Conservation (phyloP, 2,797 vertebrate species). For the Sebastes vulpes region DNA sequence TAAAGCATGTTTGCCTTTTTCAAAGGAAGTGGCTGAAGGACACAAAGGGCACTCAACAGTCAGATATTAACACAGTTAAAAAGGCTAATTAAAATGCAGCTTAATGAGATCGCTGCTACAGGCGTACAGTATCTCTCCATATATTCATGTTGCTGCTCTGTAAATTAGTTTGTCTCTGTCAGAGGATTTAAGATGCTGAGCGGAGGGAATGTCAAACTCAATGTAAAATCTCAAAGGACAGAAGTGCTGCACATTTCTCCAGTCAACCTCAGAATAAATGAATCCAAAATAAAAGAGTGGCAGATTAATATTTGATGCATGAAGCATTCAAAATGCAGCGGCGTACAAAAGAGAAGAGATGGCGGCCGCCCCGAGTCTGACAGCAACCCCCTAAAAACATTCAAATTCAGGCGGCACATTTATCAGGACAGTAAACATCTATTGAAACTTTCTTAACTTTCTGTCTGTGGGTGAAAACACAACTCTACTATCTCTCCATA, state of each 20-base stretch:
- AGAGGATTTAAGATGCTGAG: slow-evolving; percentile 19
- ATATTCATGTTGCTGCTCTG: neutral
- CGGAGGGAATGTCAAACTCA: neutral
- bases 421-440: slow-evolving; percentile 23
- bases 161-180: slow-evolving; percentile 42
- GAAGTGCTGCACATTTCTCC: slow-evolving; percentile 17
- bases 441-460: slow-evolving; percentile 14
- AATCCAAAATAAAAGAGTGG: slow-evolving; percentile 36
- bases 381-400: neutral
- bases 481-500: neutral
- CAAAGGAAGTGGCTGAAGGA: slow-evolving; percentile 58
- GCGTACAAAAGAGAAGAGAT: neutral
- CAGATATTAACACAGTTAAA: slow-evolving; percentile 50
- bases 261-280: slow-evolving; percentile 32
- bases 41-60: slow-evolving; percentile 50
- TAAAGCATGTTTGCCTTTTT: slow-evolving; percentile 54
- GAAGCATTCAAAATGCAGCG: slow-evolving; percentile 12
- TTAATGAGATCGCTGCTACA: slow-evolving; percentile 63
- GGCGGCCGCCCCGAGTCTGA: neutral
- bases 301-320: slow-evolving; percentile 52
- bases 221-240: slow-evolving; percentile 13
- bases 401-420: neutral
- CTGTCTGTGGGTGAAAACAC: slow-evolving; percentile 1
- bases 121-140: slow-evolving; percentile 13
- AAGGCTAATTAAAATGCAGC: slow-evolving; percentile 69